Base-by-base conservation (phyloP, 2,888 invertebrate species). In the Marasmarcha lunaedactyla region DNA sequence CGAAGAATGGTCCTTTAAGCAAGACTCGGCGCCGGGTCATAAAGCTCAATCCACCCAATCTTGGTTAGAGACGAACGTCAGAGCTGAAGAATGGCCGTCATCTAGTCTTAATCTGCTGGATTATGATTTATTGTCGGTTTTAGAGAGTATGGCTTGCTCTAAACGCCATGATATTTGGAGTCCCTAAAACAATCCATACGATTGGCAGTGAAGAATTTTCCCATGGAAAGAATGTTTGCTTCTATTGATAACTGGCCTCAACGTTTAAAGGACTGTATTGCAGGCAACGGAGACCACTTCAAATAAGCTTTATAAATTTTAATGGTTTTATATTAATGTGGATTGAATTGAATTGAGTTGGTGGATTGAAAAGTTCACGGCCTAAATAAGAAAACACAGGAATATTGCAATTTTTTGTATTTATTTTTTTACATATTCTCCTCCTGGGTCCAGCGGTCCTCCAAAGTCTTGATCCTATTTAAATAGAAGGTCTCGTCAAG, bases 81-180 rank as follows among this genome's bases (percentile, higher is more conserved):
- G 43, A 39, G 38, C 40, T 40, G 41, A 46, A 40, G 37, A 44
- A 37, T 46, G 46, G 46, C 43, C 43, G 27, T 42, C 38, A 30
- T 43, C 42, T 43, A 46, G 39, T 44, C 45, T 41, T 39, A 42
- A 42, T 39, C 35, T 37, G 34, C 40, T 38, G 27, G 40, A 40
- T 37, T 41, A 40, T 42, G 36, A 40, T 42, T 40, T 43, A 43
- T 41, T 38, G 38, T 25, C 40, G 35, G 42, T 38, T 40, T 43
- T 40, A 43, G 39, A 41, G 38, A 38, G 35, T 39, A 34, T 9
- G 14, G 34, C 34, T 14, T 34, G 34, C 34, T 34, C 40, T 40
- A 37, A 38, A 40, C 35, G 38, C 20, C 42, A 43, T 38, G 33
- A 34, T 15, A 38, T 14, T n/a, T 40, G 10, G 36, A 35, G 11